A percentile compares a stretch with the other conserved stretches of the same genome.
Conservation (phyloP, 2,113 vertebrate species). For the Anolis carolinensis region DNA sequence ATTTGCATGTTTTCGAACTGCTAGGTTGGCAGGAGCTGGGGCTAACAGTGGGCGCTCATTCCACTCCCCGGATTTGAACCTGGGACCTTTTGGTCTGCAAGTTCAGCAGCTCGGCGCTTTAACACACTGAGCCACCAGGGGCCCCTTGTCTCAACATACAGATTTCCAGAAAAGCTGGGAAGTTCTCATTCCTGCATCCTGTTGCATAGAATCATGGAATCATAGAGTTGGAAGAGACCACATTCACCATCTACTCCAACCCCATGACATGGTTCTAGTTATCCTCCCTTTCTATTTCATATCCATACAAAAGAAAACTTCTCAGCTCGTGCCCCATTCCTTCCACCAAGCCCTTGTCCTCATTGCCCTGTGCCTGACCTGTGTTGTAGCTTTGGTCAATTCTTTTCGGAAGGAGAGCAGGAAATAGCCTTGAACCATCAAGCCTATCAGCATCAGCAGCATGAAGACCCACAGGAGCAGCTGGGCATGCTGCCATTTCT, state of each 20-base stretch:
- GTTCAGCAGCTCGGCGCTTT: too few relatives aligned
- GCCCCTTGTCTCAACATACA: too few relatives aligned
- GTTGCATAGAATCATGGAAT: too few relatives aligned
- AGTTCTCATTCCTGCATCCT: not conserved
- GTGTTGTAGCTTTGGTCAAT: not conserved
- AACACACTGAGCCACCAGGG: too few relatives aligned
- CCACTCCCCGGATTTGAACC: too few relatives aligned
- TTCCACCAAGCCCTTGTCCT: not conserved
- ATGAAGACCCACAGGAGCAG: conserved; percentile 72
- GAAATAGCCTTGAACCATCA: conserved; percentile 78
- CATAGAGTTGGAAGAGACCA: too few relatives aligned
- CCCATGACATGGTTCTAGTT: not conserved
- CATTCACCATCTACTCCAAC: too few relatives aligned
- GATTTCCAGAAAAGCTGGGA: not conserved
- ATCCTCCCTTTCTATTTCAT: not conserved
- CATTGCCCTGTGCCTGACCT: conserved; percentile 40
- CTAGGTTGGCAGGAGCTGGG: too few relatives aligned
- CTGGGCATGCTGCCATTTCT: not conserved
- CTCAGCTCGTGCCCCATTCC: rapidly evolving
- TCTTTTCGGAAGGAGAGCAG: conserved; percentile 64
- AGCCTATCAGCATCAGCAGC: conserved; percentile 62
- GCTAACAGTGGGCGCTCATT: too few relatives aligned
- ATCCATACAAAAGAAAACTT: not conserved
- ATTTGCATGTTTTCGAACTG: too few relatives aligned
- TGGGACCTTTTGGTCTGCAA: too few relatives aligned